Evolutionary conservation across 2,113 vertebrate species (phyloP).

Genomic region (Atractosteus spatula): DNA sequence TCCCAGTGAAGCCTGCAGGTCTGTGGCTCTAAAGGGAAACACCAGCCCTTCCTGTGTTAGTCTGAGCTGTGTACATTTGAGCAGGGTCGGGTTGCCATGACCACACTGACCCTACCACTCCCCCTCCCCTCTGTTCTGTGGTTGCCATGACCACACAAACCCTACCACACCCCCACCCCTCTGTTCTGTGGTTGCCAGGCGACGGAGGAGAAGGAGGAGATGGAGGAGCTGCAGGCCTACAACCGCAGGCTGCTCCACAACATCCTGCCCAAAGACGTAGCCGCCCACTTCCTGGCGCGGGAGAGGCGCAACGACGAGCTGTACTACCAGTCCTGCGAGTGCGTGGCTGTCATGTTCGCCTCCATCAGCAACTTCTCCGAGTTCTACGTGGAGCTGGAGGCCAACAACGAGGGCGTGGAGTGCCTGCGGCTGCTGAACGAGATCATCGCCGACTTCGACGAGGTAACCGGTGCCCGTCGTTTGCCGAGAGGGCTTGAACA

Average conservation of each 20-base stretch:
- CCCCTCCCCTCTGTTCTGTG: too few relatives aligned
- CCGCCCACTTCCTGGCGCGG: constrained; percentile 86
- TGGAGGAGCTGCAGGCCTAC: constrained; percentile 95
- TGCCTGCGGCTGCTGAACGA: constrained; percentile 92
- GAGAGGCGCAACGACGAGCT: constrained; percentile 90
- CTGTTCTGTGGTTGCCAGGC: constrained; percentile 64
- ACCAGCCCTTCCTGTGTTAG: too few relatives aligned
- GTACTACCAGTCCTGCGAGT: constrained; percentile 95
- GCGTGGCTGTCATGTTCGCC: constrained; percentile 95
- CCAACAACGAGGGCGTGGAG: constrained; percentile 94
- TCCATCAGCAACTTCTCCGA: constrained; percentile 97
- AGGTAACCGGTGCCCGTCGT: constrained; percentile 59
- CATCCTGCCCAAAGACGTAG: constrained; percentile 93
- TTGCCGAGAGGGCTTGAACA: too few relatives aligned
- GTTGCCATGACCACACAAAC: not conserved
- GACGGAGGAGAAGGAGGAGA: constrained; percentile 93
- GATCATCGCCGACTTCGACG: constrained; percentile 94
- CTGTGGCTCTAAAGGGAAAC: too few relatives aligned
- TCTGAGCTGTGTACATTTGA: too few relatives aligned
- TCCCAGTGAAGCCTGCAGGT: too few relatives aligned
- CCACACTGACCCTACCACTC: too few relatives aligned
- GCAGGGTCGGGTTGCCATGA: too few relatives aligned
- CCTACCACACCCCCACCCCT: not conserved
- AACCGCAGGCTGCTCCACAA: constrained; percentile 92
- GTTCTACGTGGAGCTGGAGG: constrained; percentile 95